Base-by-base conservation (phyloP, 2,888 invertebrate species). In the Xylocampa areola region DNA sequence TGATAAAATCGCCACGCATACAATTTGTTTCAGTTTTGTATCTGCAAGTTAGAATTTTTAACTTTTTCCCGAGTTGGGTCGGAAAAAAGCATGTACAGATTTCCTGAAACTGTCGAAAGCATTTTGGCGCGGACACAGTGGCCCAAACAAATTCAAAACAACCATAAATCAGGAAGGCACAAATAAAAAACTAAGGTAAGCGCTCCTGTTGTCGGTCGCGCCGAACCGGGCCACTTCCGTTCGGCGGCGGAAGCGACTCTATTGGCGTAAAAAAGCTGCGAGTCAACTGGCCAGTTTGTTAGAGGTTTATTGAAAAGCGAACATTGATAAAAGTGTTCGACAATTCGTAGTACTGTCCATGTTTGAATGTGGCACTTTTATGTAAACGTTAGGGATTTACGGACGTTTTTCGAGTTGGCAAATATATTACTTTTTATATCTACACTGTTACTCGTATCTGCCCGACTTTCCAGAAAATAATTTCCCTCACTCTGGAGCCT, bases 151-250 rank as follows among this genome's bases (percentile, higher is more conserved):
- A 91, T 91, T 91, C 92, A 88, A 87, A 92, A 92, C 92, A 91
- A 77, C 84, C 82, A 92, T 94, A 94, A 92, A 93, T 94, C 93
- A 91, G 85, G 66, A 77, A 68, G 62, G 79, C 79, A 92, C 91
- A 93, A 93, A 92, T 92, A 94, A 93, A 94, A 91, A 92, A 93
- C 88, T 83, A 91, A 93, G 93, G 93, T 94, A 92, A 92, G 93
- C 92, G 91, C 87, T 90, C 90, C 92, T 90, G 92, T 89, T 91
- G 92, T 90, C 86, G 89, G 82, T 86, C 86, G 87, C 81, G 82
- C 79, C 76, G 79, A 82, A 82, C 81, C 87, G 83, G 88, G 82
- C 84, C 87, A 86, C 85, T 88, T 91, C 92, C 92, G 90, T 81
- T 73, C 82, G 65, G 71, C 74, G 76, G 81, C 90, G 92, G 91